These are phyloP conservation scores for Sabatieria punctata DNA, from an alignment of 2,888 invertebrate genomes.

Conservation along the genomic window DNA sequence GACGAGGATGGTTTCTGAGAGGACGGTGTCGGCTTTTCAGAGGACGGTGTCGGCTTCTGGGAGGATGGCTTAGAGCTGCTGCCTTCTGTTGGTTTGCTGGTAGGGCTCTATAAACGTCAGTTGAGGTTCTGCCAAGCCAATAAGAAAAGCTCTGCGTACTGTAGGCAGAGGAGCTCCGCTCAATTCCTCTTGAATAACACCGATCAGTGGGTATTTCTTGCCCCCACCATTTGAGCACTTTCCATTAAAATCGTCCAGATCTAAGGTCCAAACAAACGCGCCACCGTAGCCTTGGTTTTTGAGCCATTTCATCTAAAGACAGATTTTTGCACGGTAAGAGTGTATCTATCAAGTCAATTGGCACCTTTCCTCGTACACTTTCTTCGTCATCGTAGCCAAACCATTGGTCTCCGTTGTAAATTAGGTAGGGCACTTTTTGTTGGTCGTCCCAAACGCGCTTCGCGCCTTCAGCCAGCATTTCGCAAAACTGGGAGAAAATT, in stretches of 20 bases:
- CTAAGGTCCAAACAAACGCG: conserved; percentile 31
- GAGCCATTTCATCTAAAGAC: conserved; percentile 22
- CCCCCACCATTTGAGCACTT: conserved; percentile 19
- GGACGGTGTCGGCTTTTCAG: too few species aligned
- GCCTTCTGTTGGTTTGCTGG: too few species aligned
- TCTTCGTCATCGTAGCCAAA: background rate
- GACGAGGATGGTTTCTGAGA: too few species aligned
- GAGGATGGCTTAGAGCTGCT: too few species aligned
- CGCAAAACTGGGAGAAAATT: conserved; percentile 79
- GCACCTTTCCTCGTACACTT: background rate
- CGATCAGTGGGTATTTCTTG: conserved; percentile 24
- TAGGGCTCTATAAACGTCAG: too few species aligned
- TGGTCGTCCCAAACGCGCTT: conserved; percentile 54
- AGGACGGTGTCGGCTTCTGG: too few species aligned
- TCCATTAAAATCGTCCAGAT: conserved; percentile 30
- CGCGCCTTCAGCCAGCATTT: conserved; percentile 59
- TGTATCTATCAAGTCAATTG: too few species aligned
- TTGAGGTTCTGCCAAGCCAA: too few species aligned
- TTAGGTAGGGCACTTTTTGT: background rate
- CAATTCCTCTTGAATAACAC: too few species aligned
- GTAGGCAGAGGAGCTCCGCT: too few species aligned
- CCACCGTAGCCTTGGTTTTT: conserved; percentile 24
- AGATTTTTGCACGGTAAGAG: too few species aligned
- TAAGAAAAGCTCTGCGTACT: too few species aligned
- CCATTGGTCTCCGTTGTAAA: conserved; percentile 18